Evolutionary conservation across 2,888 invertebrate species (phyloP).

Genomic region (Mylabris sibirica): DNA sequence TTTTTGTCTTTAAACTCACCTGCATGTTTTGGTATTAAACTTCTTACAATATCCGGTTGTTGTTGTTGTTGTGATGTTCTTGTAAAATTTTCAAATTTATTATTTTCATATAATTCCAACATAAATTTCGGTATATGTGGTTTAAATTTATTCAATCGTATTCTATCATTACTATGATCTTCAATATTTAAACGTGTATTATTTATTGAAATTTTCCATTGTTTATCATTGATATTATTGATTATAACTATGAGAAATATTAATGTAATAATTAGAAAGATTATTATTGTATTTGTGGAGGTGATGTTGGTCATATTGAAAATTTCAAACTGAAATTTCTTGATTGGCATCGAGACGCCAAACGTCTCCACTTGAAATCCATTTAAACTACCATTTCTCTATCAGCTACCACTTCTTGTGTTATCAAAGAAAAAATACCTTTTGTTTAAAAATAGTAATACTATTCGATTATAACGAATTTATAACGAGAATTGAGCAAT

Average conservation of each 20-base stretch:
- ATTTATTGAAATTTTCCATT: not conserved
- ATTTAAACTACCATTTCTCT: conserved; percentile 42
- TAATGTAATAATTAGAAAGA: conserved; percentile 42
- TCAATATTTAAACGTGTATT: not conserved
- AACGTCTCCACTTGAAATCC: conserved; percentile 54
- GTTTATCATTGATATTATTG: conserved; percentile 16
- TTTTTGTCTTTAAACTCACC: conserved; percentile 44
- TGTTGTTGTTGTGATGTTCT: not conserved
- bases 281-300: conserved; percentile 38
- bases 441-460: not conserved
- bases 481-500: too few species aligned
- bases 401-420: conserved; percentile 17
- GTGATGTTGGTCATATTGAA: conserved; percentile 36
- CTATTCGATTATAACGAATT: not conserved
- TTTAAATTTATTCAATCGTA: conserved; percentile 27
- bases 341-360: conserved; percentile 49
- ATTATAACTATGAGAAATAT: conserved; percentile 40
- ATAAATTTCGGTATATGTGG: conserved; percentile 59
- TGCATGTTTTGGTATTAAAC: conserved; percentile 57
- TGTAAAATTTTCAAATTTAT: conserved; percentile 43
- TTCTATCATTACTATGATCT: not conserved
- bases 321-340: conserved; percentile 42
- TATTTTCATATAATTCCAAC: conserved; percentile 58
- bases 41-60: conserved; percentile 56
- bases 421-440: not conserved